Evolutionary conservation across 1,140 invertebrate genomes (phyloP).

Genomic region (Drosophila sulfurigaster): DNA sequence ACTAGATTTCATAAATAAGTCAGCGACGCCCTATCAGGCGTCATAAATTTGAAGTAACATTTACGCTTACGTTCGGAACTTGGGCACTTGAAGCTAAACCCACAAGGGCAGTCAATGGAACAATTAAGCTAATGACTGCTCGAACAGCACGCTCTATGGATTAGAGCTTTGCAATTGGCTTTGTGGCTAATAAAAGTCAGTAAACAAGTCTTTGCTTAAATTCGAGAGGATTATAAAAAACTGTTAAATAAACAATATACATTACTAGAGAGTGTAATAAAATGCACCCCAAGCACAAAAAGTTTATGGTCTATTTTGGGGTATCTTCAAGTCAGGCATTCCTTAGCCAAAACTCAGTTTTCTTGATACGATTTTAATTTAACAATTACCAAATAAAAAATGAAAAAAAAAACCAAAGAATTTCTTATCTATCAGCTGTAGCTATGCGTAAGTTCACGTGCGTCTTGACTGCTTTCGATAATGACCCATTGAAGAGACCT

Average conservation of each 20-base stretch:
- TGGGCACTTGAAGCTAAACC: slow-evolving; percentile 9
- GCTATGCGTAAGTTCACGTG: slow-evolving; percentile 47
- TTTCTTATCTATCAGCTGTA: slow-evolving; percentile 37
- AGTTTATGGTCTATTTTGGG: neutral
- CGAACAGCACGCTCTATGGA: slow-evolving; percentile 4
- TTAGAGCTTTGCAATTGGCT: slow-evolving; percentile 16
- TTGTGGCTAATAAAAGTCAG: neutral
- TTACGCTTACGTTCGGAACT: neutral
- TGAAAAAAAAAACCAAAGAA: too few relatives aligned
- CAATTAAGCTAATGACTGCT: slow-evolving; percentile 37
- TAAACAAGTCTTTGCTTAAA: too few relatives aligned
- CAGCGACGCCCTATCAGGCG: slow-evolving; percentile 14
- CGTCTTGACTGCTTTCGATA: slow-evolving; percentile 65
- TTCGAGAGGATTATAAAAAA: too few relatives aligned
- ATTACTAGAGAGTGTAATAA: too few relatives aligned
- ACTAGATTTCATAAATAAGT: slow-evolving; percentile 44
- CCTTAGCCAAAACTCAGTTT: neutral
- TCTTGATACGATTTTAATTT: slow-evolving; percentile 16
- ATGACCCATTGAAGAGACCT: slow-evolving; percentile 43
- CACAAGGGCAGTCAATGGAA: slow-evolving; percentile 18
- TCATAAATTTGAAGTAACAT: slow-evolving; percentile 19
- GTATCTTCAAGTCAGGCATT: slow-evolving; percentile 12
- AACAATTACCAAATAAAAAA: slow-evolving; percentile 27
- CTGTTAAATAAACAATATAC: too few relatives aligned
- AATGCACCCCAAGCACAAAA: neutral